Evolutionary conservation across 1,140 invertebrate genomes (phyloP), one percentile per base, ranked within the genome.

Genomic region (Himalopsyche phryganea): DNA sequence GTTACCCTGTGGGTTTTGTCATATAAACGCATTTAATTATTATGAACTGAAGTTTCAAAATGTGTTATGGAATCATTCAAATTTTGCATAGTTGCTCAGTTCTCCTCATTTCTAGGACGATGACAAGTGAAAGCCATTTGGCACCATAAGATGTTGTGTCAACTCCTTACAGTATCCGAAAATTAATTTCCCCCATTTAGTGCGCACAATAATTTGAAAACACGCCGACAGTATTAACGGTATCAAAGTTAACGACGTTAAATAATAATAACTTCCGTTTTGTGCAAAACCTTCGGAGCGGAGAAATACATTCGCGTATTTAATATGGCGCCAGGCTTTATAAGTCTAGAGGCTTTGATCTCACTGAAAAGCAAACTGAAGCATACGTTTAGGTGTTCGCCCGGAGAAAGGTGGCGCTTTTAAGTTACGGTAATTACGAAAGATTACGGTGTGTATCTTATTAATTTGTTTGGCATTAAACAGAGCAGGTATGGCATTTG

Each of bases 341-440:
- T 54, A 36, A 44, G n/a, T 52, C 42, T 11, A 6, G 41, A 45
- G 9, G 38, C 50, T 54, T 54, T 54, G 44, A 54, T 54, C 44
- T 54, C 13, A 0, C 11, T 2, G 50, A 41, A 42, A 52, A 32
- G 23, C 23, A 9, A 28, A 28, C 14, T 44, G 13, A 44, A 52
- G 18, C 19, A 23, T 42, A 51, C 19, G 36, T 20, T 42, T 28
- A n/a, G 23, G n/a, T 23, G 11, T 15, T 52, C 32, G 41, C 36
- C 28, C 18, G 38, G 18, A 18, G 36, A 58, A 57, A 49, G 28
- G 36, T 18, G 18, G 14, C 48, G 28, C 47, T 33, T 50, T 58
- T 36, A 50, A 50, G 19, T 50, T 44, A 50, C 55, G 35, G 55
- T 53, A 59, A 59, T 59, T 52, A 40, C 49, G 9, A 38, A 47